A percentile compares a stretch with the other conserved stretches of the same genome.
Evolutionary conservation across 2,113 vertebrate species (phyloP).

Genomic region (Leptosomus discolor): DNA sequence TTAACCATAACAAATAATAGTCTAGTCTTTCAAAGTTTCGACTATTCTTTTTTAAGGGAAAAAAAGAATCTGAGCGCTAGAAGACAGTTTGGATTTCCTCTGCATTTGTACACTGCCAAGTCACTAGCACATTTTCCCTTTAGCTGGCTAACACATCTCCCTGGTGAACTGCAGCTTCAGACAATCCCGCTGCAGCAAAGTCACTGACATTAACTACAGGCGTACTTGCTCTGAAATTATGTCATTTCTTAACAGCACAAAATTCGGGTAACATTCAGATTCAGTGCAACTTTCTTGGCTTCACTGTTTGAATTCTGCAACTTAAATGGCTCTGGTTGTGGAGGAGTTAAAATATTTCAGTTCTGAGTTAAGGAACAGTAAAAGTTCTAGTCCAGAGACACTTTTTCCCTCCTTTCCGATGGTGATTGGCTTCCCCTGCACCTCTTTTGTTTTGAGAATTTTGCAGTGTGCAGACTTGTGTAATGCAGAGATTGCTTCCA

Average conservation of each 20-base stretch:
- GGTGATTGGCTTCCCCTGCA: background rate
- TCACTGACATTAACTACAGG: background rate
- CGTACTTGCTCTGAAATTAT: background rate
- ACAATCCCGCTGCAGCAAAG: background rate
- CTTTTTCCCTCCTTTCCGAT: background rate
- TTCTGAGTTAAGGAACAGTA: conserved; percentile 54
- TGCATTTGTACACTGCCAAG: conserved; percentile 40
- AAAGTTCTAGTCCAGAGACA: background rate
- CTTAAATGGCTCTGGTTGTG: background rate
- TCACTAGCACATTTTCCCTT: background rate
- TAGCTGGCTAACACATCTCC: background rate
- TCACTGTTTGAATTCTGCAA: background rate
- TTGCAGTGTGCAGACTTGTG: conserved; percentile 41
- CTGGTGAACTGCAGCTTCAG: background rate
- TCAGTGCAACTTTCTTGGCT: background rate
- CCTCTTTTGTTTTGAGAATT: conserved; percentile 65
- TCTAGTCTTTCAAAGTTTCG: conserved; percentile 37
- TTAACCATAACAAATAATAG: conserved; percentile 45
- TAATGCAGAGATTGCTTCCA: conserved; percentile 79
- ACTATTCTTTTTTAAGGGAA: background rate
- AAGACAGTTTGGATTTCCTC: conserved; percentile 35
- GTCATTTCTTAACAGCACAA: background rate
- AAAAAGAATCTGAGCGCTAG: background rate
- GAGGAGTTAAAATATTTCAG: conserved; percentile 66
- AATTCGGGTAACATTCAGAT: background rate